Base-by-base conservation (phyloP, 2,888 invertebrate genomes). In the Nezara viridula region DNA sequence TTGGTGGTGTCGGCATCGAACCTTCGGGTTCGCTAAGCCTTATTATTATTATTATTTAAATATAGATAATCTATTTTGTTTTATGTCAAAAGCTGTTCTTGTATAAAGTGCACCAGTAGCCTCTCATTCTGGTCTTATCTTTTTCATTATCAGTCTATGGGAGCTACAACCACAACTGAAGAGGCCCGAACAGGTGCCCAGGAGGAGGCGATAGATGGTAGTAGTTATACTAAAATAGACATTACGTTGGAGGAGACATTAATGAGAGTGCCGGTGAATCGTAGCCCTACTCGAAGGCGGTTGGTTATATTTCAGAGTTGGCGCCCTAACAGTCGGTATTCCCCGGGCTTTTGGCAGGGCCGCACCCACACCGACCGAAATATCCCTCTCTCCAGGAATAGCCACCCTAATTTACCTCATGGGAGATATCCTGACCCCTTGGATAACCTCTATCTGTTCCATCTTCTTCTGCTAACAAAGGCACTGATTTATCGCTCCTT, bases 361-460 rank as follows among this genome's bases (percentile, higher is more conserved):
- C 44, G 44, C 81, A 81, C 81, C 81, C 81, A 81, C 81, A 81
- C 40, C 81, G 81, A 24, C 81, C 81, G 81, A 81, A 81, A 81
- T 81, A 81, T 24, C 40, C 81, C 44, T 3, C 24, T 3, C 24
- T 12, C 81, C 81, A 81, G 44, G 81, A 81, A 81, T 81, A 81
- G 81, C 2, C 44, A 81, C 7, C 81, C 81, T 81, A 44, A 81
- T 81, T 81, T 24, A 44, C 44, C 44, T 40, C 40, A 14, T 24
- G 81, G 81, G 81, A 81, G 81, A 81, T 40, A 81, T 44, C 44
- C 81, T 81, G 44, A 81, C 81, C 81, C 9, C 12, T 81, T 14
- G 44, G 81, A 44, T 81, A 81, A 81, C 81, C 44, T 47, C 44
- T 44, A 81, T 81, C 73, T 73, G 14, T 37, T n/a, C 44, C 44